A percentile compares a stretch with the other conserved stretches of the same genome.
phyloP scores from a whole-genome alignment of 2,888 invertebrate species.

The Microctonus brassicae region DNA sequence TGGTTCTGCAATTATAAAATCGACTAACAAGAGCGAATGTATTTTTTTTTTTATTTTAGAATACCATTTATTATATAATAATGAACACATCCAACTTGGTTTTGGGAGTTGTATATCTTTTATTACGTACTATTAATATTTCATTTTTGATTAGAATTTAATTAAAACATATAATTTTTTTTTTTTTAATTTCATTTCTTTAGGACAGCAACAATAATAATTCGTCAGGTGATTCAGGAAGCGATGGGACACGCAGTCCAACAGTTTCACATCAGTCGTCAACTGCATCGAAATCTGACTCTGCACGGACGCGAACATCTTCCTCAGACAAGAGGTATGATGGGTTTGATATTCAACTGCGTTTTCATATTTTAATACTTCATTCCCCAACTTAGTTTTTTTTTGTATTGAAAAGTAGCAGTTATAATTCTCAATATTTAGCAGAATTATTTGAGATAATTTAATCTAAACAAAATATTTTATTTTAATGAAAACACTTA shows the following conservation, averaged over 20 bases:
- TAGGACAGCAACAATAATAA: slow-evolving; percentile 69
- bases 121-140: slow-evolving; percentile 26
- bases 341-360: slow-evolving; percentile 55
- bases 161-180: slow-evolving; percentile 22
- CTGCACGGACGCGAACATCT: slow-evolving; percentile 55
- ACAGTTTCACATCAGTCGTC: slow-evolving; percentile 38
- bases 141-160: slow-evolving; percentile 16
- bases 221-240: slow-evolving; percentile 62
- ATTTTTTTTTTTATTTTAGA: slow-evolving; percentile 32
- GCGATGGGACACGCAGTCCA: slow-evolving; percentile 57
- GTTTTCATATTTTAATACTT: not conserved
- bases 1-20: not conserved
- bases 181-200: slow-evolving; percentile 51
- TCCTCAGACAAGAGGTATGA: slow-evolving; percentile 67
- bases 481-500: too few species aligned
- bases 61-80: slow-evolving; percentile 33
- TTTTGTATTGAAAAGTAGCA: not conserved
- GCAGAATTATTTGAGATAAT: too few species aligned
- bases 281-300: slow-evolving; percentile 51
- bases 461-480: too few species aligned
- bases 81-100: slow-evolving; percentile 33
- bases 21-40: slow-evolving; percentile 29
- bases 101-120: slow-evolving; percentile 31
- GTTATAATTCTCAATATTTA: too few species aligned
- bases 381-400: not conserved